Evolutionary conservation across 2,797 vertebrate genomes (phyloP), one percentile per base, ranked within the genome.

Genomic region (Oryzias dopingdopingensis): DNA sequence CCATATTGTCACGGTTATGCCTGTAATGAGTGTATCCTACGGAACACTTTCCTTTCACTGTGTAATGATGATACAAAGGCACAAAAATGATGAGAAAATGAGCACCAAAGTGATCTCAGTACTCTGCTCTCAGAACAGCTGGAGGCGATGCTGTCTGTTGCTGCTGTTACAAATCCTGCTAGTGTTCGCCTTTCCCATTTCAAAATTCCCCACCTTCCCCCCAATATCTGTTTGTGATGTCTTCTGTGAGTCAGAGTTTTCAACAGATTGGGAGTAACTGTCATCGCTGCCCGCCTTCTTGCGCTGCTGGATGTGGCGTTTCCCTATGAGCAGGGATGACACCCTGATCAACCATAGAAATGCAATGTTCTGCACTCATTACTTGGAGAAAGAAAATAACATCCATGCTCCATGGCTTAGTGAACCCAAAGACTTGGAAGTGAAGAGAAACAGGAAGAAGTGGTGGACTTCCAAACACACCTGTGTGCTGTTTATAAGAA

Each of bases 121-220:
- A 53, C 16, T 57, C 42, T 43, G 24, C 29, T 32, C 18, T 40
- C 49, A 59, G 41, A 50, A 57, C 49, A 49, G 22, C 67, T 64
- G 49, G 61, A 49, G 49, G 45, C 55, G 40, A 22, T 13, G 42
- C 56, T 62, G 64, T 65, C 74, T 65, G 45, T 58, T 57, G 26
- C 52, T 50, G 50, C 54, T 18, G 37, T 47, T 62, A 53, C 59
- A 48, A 62, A 47, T 32, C 24, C 58, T 51, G 43, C 51, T 50
- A 26, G 56, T 60, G 32, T 26, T 68, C 49, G 37, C 16, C 26
- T 62, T 54, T 62, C n/a, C 23, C 50, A 65, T 26, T 57, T 65
- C 43, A 63, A 67, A 69, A 51, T 50, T 5, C 10, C 53, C 20
- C 37, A 62, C 32, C 63, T 59, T 53, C 42, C 59, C 42, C 17